Conservation (phyloP, 2,888 invertebrate genomes). For the Dichetophora obliterata region DNA sequence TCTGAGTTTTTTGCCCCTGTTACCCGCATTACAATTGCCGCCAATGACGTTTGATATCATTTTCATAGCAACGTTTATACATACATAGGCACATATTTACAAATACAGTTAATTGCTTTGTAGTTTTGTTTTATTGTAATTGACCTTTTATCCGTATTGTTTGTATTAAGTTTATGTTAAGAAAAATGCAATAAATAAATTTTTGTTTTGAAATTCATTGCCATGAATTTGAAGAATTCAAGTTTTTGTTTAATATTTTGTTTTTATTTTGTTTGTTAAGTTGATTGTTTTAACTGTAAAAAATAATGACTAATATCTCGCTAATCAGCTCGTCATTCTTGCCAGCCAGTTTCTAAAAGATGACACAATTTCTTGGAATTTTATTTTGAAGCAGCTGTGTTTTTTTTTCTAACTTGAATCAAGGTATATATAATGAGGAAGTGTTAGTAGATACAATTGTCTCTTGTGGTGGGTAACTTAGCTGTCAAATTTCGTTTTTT, state of each 20-base stretch:
- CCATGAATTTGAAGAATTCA: background rate
- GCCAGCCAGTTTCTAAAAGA: background rate
- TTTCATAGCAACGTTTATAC: no score
- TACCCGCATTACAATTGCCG: background rate
- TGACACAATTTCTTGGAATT: conserved; percentile 2
- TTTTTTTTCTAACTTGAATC: background rate
- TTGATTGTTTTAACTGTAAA: background rate
- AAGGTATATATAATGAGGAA: no score
- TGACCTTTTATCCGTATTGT: background rate
- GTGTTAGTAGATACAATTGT: no score
- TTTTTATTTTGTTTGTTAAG: no score
- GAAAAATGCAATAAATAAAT: background rate
- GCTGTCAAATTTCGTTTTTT: no score
- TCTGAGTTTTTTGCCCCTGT: background rate
- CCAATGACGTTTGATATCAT: background rate
- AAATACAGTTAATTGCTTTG: no score
- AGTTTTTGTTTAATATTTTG: background rate
- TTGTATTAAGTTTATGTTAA: no score
- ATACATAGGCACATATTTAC: no score
- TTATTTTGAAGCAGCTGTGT: background rate
- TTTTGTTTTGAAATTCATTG: background rate
- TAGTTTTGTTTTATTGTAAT: no score
- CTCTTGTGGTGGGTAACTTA: no score
- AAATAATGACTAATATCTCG: background rate
- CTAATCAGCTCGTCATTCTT: background rate